Evolutionary conservation across 2,888 invertebrate species (phyloP).

Genomic region (Chydorus sphaericus): DNA sequence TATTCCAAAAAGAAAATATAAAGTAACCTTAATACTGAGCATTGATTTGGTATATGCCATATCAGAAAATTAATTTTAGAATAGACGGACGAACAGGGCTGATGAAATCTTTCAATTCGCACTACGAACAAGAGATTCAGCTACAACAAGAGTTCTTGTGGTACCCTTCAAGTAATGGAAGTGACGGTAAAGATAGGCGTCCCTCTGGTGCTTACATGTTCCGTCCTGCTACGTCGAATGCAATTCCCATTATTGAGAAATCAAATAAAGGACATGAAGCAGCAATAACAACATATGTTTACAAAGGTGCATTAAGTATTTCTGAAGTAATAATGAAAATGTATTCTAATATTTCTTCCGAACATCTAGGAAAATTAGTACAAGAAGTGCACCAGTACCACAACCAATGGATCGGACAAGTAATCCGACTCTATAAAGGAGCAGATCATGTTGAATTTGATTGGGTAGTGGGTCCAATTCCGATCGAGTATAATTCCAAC

Average conservation of each 20-base stretch:
- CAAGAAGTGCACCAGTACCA: slow-evolving; percentile 50
- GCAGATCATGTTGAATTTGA: slow-evolving; percentile 33
- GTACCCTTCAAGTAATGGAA: slow-evolving; percentile 52
- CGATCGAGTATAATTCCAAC: slow-evolving; percentile 23
- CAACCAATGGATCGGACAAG: slow-evolving; percentile 43
- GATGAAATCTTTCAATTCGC: no score
- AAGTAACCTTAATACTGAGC: no score
- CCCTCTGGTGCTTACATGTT: slow-evolving; percentile 91
- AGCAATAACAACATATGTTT: no score
- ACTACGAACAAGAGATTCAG: no score
- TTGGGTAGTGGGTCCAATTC: slow-evolving; percentile 40
- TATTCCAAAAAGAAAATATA: no score
- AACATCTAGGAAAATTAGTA: slow-evolving; percentile 31
- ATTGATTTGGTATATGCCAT: no score
- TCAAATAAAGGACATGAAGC: no score
- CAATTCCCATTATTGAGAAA: slow-evolving; percentile 26
- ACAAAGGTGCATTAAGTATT: no score
- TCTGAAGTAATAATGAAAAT: no score
- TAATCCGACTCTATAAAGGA: slow-evolving; percentile 38
- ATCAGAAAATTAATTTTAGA: no score
- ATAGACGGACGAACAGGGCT: no score
- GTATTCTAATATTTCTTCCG: no score
- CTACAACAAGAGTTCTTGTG: slow-evolving; percentile 53
- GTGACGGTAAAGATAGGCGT: slow-evolving; percentile 45
- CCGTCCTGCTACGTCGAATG: slow-evolving; percentile 42